phyloP scores from a whole-genome alignment of 2,888 invertebrate species.

The Cephus pulcher region DNA sequence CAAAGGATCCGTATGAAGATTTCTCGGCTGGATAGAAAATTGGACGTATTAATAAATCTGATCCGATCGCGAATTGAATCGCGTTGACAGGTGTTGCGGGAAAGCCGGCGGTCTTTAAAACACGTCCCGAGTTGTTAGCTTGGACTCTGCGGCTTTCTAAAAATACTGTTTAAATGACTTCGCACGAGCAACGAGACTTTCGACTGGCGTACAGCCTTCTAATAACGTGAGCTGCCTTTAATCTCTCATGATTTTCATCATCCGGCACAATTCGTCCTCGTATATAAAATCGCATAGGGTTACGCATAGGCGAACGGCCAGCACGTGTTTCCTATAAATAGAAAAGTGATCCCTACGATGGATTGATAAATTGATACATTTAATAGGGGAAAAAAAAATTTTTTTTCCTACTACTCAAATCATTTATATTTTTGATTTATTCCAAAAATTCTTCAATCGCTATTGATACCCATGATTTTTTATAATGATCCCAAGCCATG shows the following conservation, averaged over 20 bases:
- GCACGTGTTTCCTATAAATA: background rate
- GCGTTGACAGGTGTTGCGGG: conserved; percentile 18
- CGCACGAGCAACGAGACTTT: conserved; percentile 23
- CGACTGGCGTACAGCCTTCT: background rate
- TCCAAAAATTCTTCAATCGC: background rate
- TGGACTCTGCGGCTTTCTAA: conserved; percentile 54
- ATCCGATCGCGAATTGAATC: background rate
- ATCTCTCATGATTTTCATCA: background rate
- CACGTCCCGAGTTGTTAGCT: conserved; percentile 31
- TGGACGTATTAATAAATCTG: background rate
- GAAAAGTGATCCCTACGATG: background rate
- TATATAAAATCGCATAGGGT: background rate
- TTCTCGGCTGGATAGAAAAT: background rate
- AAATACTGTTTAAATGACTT: conserved; percentile 53
- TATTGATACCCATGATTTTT: background rate
- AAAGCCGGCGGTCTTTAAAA: conserved; percentile 9
- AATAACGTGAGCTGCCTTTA: background rate
- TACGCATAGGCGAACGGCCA: background rate
- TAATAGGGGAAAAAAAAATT: background rate
- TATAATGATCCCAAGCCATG: background rate
- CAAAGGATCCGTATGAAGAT: background rate
- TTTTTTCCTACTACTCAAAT: background rate
- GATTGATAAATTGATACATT: background rate
- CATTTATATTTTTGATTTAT: background rate
- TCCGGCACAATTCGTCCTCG: background rate